Conservation (phyloP, 2,797 vertebrate genomes). For the Pseudochaenichthys georgianus region DNA sequence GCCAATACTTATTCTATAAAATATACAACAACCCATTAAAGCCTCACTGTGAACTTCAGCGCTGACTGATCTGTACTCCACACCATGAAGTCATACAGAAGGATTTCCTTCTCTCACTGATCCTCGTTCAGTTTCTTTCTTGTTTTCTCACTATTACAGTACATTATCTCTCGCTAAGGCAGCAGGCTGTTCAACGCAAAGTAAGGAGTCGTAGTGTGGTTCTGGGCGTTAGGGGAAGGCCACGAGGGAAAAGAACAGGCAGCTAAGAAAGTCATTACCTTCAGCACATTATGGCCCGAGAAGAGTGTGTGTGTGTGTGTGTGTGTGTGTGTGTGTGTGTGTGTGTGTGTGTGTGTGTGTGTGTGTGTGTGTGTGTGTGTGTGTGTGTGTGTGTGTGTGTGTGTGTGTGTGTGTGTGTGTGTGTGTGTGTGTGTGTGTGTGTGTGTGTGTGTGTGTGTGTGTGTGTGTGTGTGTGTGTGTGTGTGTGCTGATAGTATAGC, state of each 20-base stretch:
- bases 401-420: conserved; percentile 21
- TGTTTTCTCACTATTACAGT: neutral
- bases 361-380: too few species aligned
- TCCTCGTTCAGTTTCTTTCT: neutral
- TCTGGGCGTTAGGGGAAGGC: neutral
- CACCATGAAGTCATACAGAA: neutral
- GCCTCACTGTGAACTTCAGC: neutral
- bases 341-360: too few species aligned
- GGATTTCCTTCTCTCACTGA: neutral
- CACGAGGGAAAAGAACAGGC: conserved; percentile 21
- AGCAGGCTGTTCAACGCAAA: conserved; percentile 18
- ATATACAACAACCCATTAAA: neutral
- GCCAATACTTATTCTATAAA: too few species aligned
- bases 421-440: conserved; percentile 43
- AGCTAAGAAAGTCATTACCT: conserved; percentile 74
- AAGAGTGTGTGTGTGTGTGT: conserved; percentile 12
- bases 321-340: too few species aligned
- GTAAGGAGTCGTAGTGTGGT: conserved; percentile 28
- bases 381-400: conserved; percentile 40
- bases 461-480: conserved; percentile 34
- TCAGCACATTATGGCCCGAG: conserved; percentile 47
- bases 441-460: neutral
- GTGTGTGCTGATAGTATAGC: conserved; percentile 63
- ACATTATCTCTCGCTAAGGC: conserved; percentile 28
- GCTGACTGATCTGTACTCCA: conserved; percentile 23